Conservation (phyloP, 2,888 invertebrate species). For the Acronicta leporina region DNA sequence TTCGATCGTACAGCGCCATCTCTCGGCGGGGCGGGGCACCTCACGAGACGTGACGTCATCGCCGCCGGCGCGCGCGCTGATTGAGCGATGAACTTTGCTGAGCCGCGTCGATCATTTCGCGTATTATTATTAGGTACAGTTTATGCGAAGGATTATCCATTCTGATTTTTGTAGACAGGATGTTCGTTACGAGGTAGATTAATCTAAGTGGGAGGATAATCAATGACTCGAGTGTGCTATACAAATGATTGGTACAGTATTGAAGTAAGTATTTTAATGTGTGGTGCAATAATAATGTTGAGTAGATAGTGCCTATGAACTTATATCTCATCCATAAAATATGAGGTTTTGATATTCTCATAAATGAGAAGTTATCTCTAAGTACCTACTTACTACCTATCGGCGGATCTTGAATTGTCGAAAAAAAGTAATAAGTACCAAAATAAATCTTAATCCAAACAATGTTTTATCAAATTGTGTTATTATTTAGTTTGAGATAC, state of each 20-base stretch:
- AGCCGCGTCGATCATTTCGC: slow-evolving; percentile 78
- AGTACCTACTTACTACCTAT: no score
- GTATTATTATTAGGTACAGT: slow-evolving; percentile 78
- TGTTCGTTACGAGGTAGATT: slow-evolving; percentile 58
- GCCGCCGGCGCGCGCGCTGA: slow-evolving; percentile 75
- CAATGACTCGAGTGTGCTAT: slow-evolving; percentile 24
- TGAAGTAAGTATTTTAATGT: slow-evolving; percentile 9
- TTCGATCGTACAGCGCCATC: slow-evolving; percentile 82
- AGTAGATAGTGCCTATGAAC: neutral
- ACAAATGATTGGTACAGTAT: neutral
- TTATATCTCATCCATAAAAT: no score
- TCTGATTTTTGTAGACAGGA: slow-evolving; percentile 75
- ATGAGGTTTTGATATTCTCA: no score
- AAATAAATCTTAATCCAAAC: no score
- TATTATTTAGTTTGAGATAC: no score
- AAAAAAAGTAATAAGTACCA: no score
- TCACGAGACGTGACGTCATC: slow-evolving; percentile 84
- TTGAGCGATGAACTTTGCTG: slow-evolving; percentile 86
- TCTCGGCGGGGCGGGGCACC: slow-evolving; percentile 78
- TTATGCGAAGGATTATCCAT: slow-evolving; percentile 80
- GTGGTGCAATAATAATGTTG: slow-evolving; percentile 29
- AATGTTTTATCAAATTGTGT: no score
- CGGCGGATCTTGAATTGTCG: no score
- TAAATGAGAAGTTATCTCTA: no score
- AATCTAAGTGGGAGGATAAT: slow-evolving; percentile 41